These are phyloP conservation scores for Tipula lateralis DNA, from an alignment of 2,888 invertebrate genomes.

Conservation along the genomic window DNA sequence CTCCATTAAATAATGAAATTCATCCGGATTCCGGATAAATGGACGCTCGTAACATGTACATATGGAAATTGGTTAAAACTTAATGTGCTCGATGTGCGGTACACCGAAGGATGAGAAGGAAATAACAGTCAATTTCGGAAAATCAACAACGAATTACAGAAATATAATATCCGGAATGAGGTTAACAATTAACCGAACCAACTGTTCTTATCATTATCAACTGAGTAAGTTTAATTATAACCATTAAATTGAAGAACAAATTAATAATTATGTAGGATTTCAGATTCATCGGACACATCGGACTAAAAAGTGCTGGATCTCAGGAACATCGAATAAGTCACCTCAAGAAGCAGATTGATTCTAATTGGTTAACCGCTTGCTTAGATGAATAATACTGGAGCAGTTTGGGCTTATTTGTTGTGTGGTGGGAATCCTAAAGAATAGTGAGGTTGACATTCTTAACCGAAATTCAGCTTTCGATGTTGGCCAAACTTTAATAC, in stretches of 20 bases:
- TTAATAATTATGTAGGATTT: too few relatives aligned
- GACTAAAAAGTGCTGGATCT: constrained; percentile 62
- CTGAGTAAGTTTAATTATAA: constrained; percentile 43
- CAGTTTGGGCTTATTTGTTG: constrained; percentile 84
- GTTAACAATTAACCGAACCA: constrained; percentile 43
- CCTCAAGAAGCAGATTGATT: constrained; percentile 72
- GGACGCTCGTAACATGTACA: constrained; percentile 71
- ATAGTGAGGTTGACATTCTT: constrained; percentile 76
- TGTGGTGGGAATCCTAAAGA: constrained; percentile 81
- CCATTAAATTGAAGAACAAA: too few relatives aligned
- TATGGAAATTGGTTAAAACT: constrained; percentile 96
- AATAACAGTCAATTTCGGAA: constrained; percentile 19
- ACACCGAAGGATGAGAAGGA: constrained; percentile 42
- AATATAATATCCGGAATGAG: constrained; percentile 34
- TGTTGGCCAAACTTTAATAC: constrained; percentile 88
- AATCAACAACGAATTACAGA: constrained; percentile 34
- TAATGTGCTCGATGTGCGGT: constrained; percentile 87
- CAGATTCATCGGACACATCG: constrained; percentile 50
- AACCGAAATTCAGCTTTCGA: constrained; percentile 89
- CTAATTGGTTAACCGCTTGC: constrained; percentile 93
- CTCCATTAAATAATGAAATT: constrained; percentile 41
- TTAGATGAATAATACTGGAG: constrained; percentile 75
- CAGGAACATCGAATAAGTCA: constrained; percentile 62
- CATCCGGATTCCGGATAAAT: constrained; percentile 47
- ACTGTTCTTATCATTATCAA: constrained; percentile 42